Evolutionary conservation across 2,888 invertebrate species (phyloP).

Genomic region (Hetaerina titia): DNA sequence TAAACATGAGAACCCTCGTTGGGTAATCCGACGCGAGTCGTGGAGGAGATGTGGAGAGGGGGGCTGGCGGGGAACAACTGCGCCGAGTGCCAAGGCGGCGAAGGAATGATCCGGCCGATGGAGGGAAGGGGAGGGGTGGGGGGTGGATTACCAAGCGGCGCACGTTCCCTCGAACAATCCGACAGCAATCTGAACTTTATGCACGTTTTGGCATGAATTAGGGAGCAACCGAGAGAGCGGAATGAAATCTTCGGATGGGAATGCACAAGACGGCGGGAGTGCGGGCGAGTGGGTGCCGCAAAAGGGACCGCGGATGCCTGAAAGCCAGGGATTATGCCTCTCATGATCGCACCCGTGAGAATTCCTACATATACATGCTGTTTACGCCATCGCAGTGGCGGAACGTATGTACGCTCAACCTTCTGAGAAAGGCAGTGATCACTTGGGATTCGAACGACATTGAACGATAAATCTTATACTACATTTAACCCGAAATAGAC

Average conservation of each 20-base stretch:
- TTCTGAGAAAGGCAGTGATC: neutral
- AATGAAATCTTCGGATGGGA: neutral
- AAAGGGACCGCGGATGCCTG: neutral
- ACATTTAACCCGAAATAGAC: neutral
- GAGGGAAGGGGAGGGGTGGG: neutral
- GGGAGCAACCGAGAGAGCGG: neutral
- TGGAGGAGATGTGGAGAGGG: neutral
- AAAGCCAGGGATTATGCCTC: neutral
- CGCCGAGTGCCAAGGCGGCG: too few species aligned
- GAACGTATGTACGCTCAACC: neutral
- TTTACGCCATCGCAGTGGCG: neutral
- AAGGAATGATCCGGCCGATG: neutral
- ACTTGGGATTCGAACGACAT: neutral
- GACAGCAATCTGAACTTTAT: neutral
- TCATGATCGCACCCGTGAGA: neutral
- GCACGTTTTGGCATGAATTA: slow-evolving; percentile 27
- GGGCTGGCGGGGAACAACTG: neutral
- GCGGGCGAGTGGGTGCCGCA: neutral
- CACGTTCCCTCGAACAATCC: neutral
- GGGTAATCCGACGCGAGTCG: neutral
- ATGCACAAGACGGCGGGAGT: neutral
- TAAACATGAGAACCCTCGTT: too few species aligned
- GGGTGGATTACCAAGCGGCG: neutral
- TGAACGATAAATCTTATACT: neutral
- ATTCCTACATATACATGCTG: neutral